Evolutionary conservation across 2,113 vertebrate species (phyloP).

Genomic region (Carlito syrichta): DNA sequence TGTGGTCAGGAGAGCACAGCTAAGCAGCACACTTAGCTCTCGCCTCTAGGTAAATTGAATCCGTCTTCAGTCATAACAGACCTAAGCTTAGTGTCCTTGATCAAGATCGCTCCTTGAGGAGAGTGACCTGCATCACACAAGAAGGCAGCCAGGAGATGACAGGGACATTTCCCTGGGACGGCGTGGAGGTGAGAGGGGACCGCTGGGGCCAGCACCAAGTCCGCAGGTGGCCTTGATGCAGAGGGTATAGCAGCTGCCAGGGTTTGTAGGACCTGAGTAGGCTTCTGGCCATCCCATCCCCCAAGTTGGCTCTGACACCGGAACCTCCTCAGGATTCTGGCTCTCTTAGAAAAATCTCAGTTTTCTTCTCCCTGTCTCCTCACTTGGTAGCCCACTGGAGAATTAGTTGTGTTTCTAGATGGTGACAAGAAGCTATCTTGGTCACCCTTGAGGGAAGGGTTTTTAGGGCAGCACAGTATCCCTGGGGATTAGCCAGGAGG

Average conservation of each 20-base stretch:
- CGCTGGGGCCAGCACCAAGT: not conserved
- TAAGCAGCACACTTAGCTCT: slow-evolving; percentile 14
- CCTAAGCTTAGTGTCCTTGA: not conserved
- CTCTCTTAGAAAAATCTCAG: accelerated
- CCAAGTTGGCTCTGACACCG: not conserved
- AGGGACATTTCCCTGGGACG: not conserved
- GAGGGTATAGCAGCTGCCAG: not conserved
- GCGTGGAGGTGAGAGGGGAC: not conserved
- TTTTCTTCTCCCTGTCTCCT: not conserved
- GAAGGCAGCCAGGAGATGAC: too few relatives aligned
- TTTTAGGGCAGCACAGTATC: not conserved
- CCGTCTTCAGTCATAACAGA: slow-evolving; percentile 29
- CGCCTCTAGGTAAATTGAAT: slow-evolving; percentile 31
- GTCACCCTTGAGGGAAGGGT: too few relatives aligned
- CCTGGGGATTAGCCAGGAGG: too few relatives aligned
- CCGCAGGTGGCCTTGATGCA: not conserved
- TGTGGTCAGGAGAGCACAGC: not conserved
- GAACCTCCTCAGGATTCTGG: not conserved
- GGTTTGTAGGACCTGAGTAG: too few relatives aligned
- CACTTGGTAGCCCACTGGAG: not conserved
- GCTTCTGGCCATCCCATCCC: not conserved
- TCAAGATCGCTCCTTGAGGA: not conserved
- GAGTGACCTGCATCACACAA: not conserved
- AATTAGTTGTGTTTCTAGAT: not conserved
- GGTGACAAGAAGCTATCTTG: not conserved